Conservation (phyloP, 2,113 vertebrate species). For the Sebastes fasciatus region DNA sequence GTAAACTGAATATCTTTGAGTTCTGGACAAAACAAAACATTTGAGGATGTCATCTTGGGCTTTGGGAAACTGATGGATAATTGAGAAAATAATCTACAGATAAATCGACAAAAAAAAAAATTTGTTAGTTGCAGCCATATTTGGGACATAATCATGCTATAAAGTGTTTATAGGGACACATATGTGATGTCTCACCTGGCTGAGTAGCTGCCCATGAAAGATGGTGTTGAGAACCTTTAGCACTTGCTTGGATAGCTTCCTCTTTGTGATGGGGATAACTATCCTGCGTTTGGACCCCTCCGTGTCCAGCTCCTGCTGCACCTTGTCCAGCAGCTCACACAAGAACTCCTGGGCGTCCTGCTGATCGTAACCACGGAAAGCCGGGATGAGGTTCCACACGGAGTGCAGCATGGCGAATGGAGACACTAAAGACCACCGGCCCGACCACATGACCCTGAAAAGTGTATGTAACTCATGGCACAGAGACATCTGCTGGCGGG, state of each 20-base stretch:
- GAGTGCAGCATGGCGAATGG: constrained; percentile 99
- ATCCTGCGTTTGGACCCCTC: constrained; percentile 93
- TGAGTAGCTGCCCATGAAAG: constrained; percentile 98
- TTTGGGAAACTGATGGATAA: no score
- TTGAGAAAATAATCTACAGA: no score
- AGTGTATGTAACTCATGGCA: constrained; percentile 98
- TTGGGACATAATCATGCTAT: not conserved
- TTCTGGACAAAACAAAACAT: no score
- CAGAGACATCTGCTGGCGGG: constrained; percentile 95
- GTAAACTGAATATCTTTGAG: no score
- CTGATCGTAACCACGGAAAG: constrained; percentile 97
- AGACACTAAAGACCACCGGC: constrained; percentile 96
- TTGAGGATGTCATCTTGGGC: no score
- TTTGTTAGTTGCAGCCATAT: not conserved
- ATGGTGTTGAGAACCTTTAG: constrained; percentile 99
- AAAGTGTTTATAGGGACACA: not conserved
- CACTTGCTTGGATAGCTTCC: constrained; percentile 98
- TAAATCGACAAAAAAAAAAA: no score
- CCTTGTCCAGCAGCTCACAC: constrained; percentile 96
- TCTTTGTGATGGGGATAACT: constrained; percentile 96
- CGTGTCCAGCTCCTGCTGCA: constrained; percentile 97
- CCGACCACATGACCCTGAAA: constrained; percentile 99
- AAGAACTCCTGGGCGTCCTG: constrained; percentile 99
- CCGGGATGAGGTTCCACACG: constrained; percentile 97
- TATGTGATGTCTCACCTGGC: constrained; percentile 88